Conservation (phyloP, 2,888 invertebrate species). For the Sinhomidia bicolor region DNA sequence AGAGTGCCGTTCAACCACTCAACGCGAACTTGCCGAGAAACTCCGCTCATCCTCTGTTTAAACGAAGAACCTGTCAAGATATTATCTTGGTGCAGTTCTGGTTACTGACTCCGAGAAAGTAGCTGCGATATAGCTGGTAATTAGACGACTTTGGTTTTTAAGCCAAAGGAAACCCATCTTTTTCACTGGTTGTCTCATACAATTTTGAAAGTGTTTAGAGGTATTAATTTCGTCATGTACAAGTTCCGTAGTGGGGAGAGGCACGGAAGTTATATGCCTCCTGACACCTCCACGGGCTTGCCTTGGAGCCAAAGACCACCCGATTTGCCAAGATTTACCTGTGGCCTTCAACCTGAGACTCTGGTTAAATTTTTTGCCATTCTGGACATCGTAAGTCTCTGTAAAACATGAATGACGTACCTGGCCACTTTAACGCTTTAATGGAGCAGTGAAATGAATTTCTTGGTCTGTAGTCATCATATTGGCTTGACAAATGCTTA, state of each 20-base stretch:
- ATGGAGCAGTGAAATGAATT: neutral
- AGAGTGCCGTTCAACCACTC: neutral
- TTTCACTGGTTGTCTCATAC: constrained; percentile 15
- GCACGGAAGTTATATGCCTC: constrained; percentile 63
- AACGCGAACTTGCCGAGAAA: neutral
- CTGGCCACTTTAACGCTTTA: neutral
- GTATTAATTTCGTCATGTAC: constrained; percentile 71
- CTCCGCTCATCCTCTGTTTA: neutral
- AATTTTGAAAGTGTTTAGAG: constrained; percentile 56
- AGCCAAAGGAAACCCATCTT: neutral
- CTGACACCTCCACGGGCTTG: constrained; percentile 69
- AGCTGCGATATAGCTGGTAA: constrained; percentile 1
- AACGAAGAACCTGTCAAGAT: neutral
- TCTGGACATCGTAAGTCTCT: constrained; percentile 69
- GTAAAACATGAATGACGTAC: neutral
- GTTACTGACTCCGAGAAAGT: constrained; percentile 34
- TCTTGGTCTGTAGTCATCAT: neutral
- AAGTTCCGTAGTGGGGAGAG: constrained; percentile 67
- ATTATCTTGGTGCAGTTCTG: constrained; percentile 31
- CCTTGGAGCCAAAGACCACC: constrained; percentile 73
- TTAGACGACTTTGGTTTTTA: constrained; percentile 12
- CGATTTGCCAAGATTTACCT: constrained; percentile 68
- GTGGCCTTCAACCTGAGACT: constrained; percentile 67
- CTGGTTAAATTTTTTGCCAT: constrained; percentile 72
- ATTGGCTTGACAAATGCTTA: neutral